Percentiles rank a stretch among this genome's conserved stretches.
phyloP scores from a whole-genome alignment of 2,797 vertebrate species.

The Mus caroli region DNA sequence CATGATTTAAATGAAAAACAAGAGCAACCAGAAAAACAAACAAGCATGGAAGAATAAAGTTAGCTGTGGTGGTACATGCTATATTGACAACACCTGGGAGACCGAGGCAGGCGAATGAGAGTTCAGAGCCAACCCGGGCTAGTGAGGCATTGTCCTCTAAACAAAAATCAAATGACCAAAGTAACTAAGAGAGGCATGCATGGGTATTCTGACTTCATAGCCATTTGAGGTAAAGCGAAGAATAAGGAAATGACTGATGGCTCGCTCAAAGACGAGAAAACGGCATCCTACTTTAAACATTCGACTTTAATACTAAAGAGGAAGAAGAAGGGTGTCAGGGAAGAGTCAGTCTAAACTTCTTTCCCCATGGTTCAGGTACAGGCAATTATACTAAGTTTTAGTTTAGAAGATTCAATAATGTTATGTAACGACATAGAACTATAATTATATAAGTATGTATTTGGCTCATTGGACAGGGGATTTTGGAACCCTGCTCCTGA shows the following conservation, averaged over 20 bases:
- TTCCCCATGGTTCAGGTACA: conserved; percentile 30
- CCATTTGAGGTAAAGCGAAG: neutral
- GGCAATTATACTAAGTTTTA: neutral
- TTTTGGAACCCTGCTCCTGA: neutral
- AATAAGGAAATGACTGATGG: conserved; percentile 14
- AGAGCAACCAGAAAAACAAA: neutral
- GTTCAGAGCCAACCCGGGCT: neutral
- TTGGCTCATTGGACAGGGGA: neutral
- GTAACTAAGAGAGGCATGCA: neutral
- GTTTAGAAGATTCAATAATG: neutral
- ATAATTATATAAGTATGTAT: neutral
- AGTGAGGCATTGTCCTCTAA: neutral
- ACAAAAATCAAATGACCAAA: neutral
- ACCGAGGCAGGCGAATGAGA: neutral
- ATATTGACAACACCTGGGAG: neutral
- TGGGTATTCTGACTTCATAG: neutral
- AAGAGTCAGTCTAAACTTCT: conserved; percentile 14
- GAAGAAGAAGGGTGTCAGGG: neutral
- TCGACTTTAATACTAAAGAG: neutral
- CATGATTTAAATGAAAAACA: neutral
- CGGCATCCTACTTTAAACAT: conserved; percentile 54
- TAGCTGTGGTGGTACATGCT: too few species aligned
- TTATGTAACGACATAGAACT: neutral
- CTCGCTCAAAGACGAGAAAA: conserved; percentile 11
- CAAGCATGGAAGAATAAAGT: neutral